phyloP scores from a whole-genome alignment of 1,140 invertebrate species.

The Cotesia chilonis region DNA sequence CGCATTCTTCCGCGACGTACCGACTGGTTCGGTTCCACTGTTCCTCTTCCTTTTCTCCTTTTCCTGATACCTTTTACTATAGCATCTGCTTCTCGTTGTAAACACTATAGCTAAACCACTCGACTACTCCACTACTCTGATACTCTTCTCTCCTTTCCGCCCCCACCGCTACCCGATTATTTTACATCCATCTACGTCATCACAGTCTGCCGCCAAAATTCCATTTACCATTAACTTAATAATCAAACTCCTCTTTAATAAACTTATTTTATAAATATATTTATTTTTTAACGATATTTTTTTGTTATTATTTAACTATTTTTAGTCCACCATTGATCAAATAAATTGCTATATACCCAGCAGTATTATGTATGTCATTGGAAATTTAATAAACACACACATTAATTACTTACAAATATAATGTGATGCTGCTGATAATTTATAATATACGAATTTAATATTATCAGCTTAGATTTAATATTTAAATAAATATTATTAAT shows the following conservation, averaged over 20 bases:
- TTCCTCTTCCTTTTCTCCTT: conserved; percentile 46
- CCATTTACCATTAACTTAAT: conserved; percentile 18
- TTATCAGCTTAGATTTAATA: no score
- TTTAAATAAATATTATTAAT: no score
- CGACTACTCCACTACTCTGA: conserved; percentile 28
- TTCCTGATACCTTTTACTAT: conserved; percentile 8
- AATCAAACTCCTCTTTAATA: not conserved
- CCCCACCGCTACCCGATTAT: not conserved
- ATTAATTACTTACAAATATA: no score
- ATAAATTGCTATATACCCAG: no score
- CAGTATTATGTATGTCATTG: no score
- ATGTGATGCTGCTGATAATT: no score
- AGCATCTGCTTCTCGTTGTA: conserved; percentile 36
- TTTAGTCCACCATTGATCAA: no score
- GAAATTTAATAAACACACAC: no score
- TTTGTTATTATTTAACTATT: no score
- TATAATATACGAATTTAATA: no score
- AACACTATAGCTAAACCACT: not conserved
- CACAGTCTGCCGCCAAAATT: conserved; percentile 29
- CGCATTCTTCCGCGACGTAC: conserved; percentile 62
- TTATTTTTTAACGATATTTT: no score
- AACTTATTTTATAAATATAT: not conserved
- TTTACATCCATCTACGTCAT: not conserved
- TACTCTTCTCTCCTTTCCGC: not conserved
- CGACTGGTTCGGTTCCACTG: conserved; percentile 56